Evolutionary conservation across 2,113 vertebrate species (phyloP).

Genomic region (Hemiscyllium ocellatum): DNA sequence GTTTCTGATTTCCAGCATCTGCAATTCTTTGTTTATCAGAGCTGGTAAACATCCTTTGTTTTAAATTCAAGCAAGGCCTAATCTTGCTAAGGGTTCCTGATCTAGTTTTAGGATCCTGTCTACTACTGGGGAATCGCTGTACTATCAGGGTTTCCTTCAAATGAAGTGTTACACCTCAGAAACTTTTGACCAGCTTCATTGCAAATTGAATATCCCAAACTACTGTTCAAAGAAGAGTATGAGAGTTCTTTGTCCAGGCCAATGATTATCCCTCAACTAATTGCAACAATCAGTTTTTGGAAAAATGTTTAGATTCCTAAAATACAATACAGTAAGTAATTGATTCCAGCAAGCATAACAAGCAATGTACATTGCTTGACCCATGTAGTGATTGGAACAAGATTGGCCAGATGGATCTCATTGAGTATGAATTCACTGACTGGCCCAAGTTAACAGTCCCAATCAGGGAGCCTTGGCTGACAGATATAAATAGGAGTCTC

Average conservation of each 20-base stretch:
- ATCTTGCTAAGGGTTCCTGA: neutral
- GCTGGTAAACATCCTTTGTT: neutral
- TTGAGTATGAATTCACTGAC: too few relatives aligned
- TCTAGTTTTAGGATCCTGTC: neutral
- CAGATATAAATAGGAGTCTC: too few relatives aligned
- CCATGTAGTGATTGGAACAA: too few relatives aligned
- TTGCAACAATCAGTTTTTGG: neutral
- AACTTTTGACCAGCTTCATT: neutral
- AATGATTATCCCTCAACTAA: neutral
- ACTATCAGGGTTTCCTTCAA: neutral
- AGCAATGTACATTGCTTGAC: neutral
- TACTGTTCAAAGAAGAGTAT: neutral
- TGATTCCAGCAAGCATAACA: neutral
- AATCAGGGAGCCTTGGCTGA: too few relatives aligned
- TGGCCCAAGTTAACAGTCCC: too few relatives aligned
- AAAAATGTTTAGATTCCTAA: neutral
- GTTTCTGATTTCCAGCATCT: neutral
- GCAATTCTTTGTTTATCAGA: neutral
- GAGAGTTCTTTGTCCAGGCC: neutral
- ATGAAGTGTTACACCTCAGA: neutral
- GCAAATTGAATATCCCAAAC: neutral
- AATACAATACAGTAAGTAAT: neutral
- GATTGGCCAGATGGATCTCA: too few relatives aligned
- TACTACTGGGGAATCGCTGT: neutral
- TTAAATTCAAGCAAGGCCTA: neutral